Evolutionary conservation across 1,140 invertebrate species (phyloP).

Genomic region (Metaphire vulgaris): DNA sequence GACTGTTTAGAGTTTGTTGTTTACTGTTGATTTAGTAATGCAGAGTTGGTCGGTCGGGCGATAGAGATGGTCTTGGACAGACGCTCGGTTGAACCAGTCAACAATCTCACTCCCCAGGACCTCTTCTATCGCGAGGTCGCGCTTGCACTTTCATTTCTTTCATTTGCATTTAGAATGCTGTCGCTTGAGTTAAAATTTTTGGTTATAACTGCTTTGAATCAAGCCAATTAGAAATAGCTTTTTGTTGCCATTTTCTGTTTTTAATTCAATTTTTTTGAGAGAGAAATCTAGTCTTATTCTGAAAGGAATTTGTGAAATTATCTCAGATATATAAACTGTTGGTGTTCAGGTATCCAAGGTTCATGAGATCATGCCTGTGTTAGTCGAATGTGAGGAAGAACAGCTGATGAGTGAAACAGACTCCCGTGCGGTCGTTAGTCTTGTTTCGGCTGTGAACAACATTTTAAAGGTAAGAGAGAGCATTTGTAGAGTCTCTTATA

Average conservation of each 20-base stretch:
- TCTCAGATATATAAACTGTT: no score
- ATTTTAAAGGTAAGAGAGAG: slow-evolving; percentile 44
- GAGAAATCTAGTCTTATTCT: no score
- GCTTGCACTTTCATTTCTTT: no score
- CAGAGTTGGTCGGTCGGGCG: background rate
- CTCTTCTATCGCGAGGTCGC: background rate
- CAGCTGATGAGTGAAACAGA: slow-evolving; percentile 36
- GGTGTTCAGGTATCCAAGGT: slow-evolving; percentile 28
- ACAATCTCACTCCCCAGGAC: background rate
- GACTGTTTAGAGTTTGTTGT: no score
- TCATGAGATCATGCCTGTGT: slow-evolving; percentile 44
- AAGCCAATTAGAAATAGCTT: no score
- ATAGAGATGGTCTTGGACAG: background rate
- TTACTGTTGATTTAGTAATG: no score
- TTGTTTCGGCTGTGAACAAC: slow-evolving; percentile 42
- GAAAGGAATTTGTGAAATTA: no score
- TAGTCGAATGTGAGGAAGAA: slow-evolving; percentile 38
- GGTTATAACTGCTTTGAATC: no score
- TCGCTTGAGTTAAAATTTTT: no score
- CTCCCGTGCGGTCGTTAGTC: slow-evolving; percentile 35
- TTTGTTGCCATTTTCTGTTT: no score
- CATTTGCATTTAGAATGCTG: slow-evolving; percentile 6
- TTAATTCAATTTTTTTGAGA: no score
- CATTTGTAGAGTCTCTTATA: no score
- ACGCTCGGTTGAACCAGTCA: background rate